These are phyloP conservation scores for Microcebus jonahi DNA, from an alignment of 2,113 vertebrate genomes.

Conservation along the genomic window DNA sequence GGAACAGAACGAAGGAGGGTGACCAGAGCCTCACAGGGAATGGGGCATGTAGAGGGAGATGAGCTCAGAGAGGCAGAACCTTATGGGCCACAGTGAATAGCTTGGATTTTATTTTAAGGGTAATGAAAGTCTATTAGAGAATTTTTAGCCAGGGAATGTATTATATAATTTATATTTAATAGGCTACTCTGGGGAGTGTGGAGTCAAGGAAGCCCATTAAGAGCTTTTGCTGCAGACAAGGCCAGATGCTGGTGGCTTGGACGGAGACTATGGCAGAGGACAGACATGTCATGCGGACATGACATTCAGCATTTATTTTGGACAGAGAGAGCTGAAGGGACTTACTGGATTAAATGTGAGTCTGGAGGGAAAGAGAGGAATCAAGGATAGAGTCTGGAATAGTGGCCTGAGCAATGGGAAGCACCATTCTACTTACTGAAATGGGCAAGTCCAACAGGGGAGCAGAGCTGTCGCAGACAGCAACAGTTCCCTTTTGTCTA, in stretches of 20 bases:
- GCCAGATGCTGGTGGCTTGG: neutral
- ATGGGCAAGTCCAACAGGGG: fast-evolving
- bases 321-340: neutral
- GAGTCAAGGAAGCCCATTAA: neutral
- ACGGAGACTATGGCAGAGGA: neutral
- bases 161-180: neutral
- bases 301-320: neutral
- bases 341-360: neutral
- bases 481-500: neutral
- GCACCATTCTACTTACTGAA: neutral
- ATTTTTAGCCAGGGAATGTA: neutral
- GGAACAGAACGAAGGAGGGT: neutral
- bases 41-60: neutral
- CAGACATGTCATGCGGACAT: neutral
- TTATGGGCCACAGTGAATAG: neutral
- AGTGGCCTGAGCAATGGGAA: neutral
- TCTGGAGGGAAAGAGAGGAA: neutral
- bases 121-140: neutral
- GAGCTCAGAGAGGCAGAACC: neutral
- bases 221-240: neutral
- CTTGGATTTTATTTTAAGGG: neutral
- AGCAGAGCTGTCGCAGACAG: neutral
- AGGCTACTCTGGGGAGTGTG: neutral
- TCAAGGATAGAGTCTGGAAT: neutral
- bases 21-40: neutral